These are phyloP conservation scores for Phrynocephalus forsythii DNA, from an alignment of 2,797 vertebrate species.

Conservation along the genomic window DNA sequence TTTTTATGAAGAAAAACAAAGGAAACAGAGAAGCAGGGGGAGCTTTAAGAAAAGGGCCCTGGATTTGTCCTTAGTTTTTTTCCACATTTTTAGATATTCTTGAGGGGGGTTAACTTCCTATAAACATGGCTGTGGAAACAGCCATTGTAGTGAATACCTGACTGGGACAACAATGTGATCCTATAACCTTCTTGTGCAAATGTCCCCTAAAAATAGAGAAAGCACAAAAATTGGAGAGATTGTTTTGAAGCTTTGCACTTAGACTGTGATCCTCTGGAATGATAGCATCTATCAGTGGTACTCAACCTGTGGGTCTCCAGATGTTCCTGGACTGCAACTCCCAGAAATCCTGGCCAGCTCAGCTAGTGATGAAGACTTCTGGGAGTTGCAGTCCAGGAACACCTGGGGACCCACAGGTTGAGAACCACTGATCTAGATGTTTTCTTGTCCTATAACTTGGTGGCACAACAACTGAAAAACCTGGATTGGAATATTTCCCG, in stretches of 20 bases:
- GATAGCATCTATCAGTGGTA: too few relatives aligned
- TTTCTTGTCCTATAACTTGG: not conserved
- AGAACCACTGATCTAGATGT: too few relatives aligned
- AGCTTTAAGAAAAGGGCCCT: too few relatives aligned
- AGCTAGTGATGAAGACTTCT: too few relatives aligned
- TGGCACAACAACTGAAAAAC: not conserved
- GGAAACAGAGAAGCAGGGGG: too few relatives aligned
- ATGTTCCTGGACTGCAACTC: too few relatives aligned
- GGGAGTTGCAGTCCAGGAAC: too few relatives aligned
- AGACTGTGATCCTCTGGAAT: not conserved
- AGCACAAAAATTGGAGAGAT: not conserved
- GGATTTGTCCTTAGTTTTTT: not conserved
- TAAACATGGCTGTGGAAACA: not conserved
- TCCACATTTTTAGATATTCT: not conserved
- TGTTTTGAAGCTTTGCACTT: not conserved
- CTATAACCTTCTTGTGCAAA: not conserved
- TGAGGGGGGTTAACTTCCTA: too few relatives aligned
- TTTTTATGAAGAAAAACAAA: too few relatives aligned
- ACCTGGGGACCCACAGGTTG: too few relatives aligned
- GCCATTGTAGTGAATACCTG: not conserved
- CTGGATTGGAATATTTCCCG: not conserved
- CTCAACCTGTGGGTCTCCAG: too few relatives aligned
- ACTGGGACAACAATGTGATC: not conserved
- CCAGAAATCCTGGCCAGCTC: too few relatives aligned
- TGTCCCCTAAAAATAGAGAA: not conserved